A percentile compares a stretch with the other conserved stretches of the same genome.
Evolutionary conservation across 2,888 invertebrate species (phyloP).

Genomic region (Nasonovia ribisnigri): DNA sequence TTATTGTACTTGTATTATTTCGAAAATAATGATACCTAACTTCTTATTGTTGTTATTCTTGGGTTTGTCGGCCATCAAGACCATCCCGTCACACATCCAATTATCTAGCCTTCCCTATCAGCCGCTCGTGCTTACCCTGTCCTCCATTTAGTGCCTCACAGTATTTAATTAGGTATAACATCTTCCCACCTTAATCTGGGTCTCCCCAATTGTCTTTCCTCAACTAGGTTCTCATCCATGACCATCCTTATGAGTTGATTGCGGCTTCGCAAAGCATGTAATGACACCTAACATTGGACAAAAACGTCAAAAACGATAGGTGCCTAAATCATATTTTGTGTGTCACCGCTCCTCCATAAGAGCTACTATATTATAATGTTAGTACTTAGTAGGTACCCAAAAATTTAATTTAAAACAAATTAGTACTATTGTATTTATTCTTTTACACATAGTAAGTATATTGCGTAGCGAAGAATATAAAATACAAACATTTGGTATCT

Average conservation of each 20-base stretch:
- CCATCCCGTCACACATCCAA: no score
- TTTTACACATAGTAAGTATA: no score
- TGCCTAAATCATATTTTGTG: not conserved
- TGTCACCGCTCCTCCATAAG: not conserved
- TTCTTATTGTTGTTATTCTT: no score
- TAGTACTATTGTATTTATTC: not conserved
- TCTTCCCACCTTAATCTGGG: not conserved
- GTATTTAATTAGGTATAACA: not conserved
- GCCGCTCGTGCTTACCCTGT: not conserved
- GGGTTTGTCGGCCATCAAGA: no score
- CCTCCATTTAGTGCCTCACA: not conserved
- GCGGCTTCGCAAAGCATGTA: not conserved
- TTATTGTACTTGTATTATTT: not conserved
- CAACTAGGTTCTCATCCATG: no score
- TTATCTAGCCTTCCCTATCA: not conserved
- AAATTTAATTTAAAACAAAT: not conserved
- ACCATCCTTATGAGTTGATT: no score
- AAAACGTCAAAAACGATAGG: not conserved
- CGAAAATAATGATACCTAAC: not conserved
- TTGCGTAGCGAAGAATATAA: not conserved
- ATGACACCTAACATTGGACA: not conserved
- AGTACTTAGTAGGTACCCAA: not conserved
- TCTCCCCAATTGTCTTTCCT: not conserved
- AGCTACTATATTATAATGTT: not conserved
- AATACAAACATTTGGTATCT: not conserved